Conservation (phyloP, 1,140 invertebrate species). For the Papilio polyxenes region DNA sequence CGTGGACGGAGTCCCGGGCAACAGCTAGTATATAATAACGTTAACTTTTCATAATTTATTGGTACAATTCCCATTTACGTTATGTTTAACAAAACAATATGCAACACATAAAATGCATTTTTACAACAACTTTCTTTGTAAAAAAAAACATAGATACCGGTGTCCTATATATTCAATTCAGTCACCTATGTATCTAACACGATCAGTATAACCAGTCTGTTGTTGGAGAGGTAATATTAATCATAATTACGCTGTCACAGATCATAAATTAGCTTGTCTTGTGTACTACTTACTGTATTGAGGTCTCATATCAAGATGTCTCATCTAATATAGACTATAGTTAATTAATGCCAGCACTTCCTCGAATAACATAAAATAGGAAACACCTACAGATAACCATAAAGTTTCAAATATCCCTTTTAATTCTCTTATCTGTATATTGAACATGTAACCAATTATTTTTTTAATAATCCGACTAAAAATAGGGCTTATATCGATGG, state of each 20-base stretch:
- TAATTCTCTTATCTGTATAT: not conserved
- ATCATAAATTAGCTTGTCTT: slow-evolving; percentile 12
- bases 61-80: no score
- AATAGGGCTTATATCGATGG: no score
- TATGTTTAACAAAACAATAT: no score
- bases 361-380: not conserved
- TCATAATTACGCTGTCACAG: slow-evolving; percentile 2
- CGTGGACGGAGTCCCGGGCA: no score
- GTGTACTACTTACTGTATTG: not conserved
- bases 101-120: not conserved
- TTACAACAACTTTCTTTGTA: not conserved
- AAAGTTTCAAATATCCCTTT: not conserved
- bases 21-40: no score
- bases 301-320: slow-evolving; percentile 1
- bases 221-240: not conserved
- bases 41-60: no score
- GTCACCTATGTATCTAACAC: not conserved
- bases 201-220: not conserved
- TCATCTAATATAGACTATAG: not conserved
- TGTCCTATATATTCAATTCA: not conserved
- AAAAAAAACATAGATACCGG: not conserved
- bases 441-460: no score
- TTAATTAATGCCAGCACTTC: not conserved
- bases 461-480: no score
- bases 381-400: not conserved